These are phyloP conservation scores for Argyrosomus regius DNA, from an alignment of 2,797 vertebrate genomes.

Conservation along the genomic window DNA sequence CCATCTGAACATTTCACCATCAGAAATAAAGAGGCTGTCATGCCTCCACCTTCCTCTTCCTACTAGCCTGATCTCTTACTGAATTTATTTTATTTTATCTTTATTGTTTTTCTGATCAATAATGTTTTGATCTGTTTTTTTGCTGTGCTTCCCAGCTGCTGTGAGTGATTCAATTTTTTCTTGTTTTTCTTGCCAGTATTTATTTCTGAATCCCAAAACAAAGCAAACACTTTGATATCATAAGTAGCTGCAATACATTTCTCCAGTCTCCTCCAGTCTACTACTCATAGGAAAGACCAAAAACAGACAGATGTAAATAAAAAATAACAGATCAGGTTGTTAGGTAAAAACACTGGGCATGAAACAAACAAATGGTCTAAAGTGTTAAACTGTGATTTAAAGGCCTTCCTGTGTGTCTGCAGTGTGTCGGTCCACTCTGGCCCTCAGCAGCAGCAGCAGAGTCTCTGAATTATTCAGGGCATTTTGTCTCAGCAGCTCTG, in stretches of 20 bases:
- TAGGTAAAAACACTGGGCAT: not conserved
- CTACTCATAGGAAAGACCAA: not conserved
- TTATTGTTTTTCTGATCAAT: not conserved
- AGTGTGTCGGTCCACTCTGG: constrained; percentile 21
- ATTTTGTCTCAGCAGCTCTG: constrained; percentile 62
- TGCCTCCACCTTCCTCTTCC: too few species aligned
- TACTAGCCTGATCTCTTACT: too few species aligned
- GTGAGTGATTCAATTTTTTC: not conserved
- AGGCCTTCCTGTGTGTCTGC: constrained; percentile 12
- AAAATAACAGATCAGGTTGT: not conserved
- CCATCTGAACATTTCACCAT: too few species aligned
- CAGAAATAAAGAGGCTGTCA: too few species aligned
- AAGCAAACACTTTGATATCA: not conserved
- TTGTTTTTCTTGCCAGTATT: not conserved
- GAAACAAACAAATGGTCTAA: constrained; percentile 20
- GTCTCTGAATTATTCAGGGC: constrained; percentile 68
- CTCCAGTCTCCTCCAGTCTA: not conserved
- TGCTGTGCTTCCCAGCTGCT: not conserved
- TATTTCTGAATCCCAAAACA: not conserved
- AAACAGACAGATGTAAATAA: not conserved
- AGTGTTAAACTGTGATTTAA: constrained; percentile 23
- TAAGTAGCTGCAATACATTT: not conserved
- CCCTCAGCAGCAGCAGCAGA: constrained; percentile 42
- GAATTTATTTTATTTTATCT: not conserved
- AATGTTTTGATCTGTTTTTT: not conserved